Base-by-base conservation (phyloP, 2,888 invertebrate species). In the Caenorhabditis zanzibari region DNA sequence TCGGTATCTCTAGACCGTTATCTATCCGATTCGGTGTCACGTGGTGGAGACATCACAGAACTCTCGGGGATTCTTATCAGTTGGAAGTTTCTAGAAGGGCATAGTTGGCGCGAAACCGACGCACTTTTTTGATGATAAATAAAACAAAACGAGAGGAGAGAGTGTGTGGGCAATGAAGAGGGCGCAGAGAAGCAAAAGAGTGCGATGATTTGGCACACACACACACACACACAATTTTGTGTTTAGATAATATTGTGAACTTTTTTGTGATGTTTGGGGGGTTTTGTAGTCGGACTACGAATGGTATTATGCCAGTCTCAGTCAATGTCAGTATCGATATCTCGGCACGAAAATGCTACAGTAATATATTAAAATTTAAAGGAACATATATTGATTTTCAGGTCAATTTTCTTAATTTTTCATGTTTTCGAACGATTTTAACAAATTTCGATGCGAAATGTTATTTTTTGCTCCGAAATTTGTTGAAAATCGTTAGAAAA, bases 31-130 rank as follows among this genome's bases (percentile, higher is more conserved):
- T 49, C 63, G 26, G 41, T 64, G 56, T 54, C 74, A 69, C 71
- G 82, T 69, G 75, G 68, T 68, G 69, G 52, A 54, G 38, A 49
- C 71, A 82, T 69, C 68, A 82, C 66, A 75, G 82, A 75, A 77
- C 71, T 64, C 44, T 58, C 38, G 3, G 10, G n/a, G 44, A 10
- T 54, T 74, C 44, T 75, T 69, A 68, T 73, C 73, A 71, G 44
- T 22, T 63, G 77, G 49, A 9, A 59, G 68, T 63, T 73, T 73
- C 73, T 73, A 63, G 73, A 61, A 59, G 52, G 76, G 68, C 68
- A 76, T 22, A 41, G 38, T 38, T 12, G 38, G 19, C 24, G 63
- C 24, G 63, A 47, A 63, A 76, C 59, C 59, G 76, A 68, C 59
- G 59, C 68, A 9, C 12, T 24, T 58, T 66, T 58, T 41, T 76